A percentile compares a stretch with the other conserved stretches of the same genome.
Conservation (phyloP, 2,888 invertebrate genomes). For the Aelia acuminata region DNA sequence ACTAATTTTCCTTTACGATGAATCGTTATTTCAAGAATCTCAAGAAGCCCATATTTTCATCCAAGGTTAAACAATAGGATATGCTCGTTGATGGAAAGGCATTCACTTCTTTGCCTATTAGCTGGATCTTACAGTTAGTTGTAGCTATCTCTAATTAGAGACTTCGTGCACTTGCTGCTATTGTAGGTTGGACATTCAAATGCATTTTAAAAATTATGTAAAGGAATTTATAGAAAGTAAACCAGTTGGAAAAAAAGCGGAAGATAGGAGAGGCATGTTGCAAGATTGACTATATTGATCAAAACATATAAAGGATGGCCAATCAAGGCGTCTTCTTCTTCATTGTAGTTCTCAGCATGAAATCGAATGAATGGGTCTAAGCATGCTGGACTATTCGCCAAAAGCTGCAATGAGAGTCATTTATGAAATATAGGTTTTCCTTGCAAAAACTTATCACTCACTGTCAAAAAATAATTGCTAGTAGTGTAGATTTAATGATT, state of each 20-base stretch:
- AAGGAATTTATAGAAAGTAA: background rate
- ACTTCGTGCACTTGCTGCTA: background rate
- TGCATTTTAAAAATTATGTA: background rate
- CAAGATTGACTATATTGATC: background rate
- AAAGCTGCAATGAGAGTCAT: background rate
- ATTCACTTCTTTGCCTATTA: background rate
- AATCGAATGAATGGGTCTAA: conserved; percentile 1
- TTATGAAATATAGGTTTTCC: background rate
- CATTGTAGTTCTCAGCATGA: background rate
- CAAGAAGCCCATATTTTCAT: background rate
- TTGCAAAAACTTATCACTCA: too few species aligned
- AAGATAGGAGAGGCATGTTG: background rate
- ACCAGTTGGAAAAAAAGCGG: background rate
- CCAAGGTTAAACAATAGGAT: background rate
- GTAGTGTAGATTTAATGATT: too few species aligned
- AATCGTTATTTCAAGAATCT: background rate
- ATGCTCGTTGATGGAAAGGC: background rate
- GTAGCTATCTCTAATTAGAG: background rate
- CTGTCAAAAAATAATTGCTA: too few species aligned
- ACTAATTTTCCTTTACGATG: background rate
- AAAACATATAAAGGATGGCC: background rate
- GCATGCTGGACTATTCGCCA: background rate
- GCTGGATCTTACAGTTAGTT: background rate
- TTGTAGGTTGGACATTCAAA: too few species aligned
- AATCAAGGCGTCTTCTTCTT: background rate